Evolutionary conservation across 2,797 vertebrate species (phyloP).

Genomic region (Todus mexicanus): DNA sequence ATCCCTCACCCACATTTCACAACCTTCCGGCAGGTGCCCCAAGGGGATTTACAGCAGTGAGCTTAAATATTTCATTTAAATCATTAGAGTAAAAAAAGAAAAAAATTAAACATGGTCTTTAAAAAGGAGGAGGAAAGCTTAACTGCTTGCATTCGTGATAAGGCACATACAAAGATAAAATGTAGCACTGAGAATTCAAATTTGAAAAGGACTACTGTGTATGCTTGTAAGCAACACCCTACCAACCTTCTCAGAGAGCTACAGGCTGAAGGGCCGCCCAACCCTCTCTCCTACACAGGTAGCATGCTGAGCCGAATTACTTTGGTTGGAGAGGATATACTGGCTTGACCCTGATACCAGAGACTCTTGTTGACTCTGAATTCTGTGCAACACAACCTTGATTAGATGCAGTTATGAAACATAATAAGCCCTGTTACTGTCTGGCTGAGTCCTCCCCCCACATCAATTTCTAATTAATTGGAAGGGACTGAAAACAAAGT

Average conservation of each 20-base stretch:
- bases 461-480: not conserved
- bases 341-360: not conserved
- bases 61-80: conserved; percentile 55
- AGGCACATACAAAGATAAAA: not conserved
- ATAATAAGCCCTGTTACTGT: not conserved
- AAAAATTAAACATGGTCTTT: conserved; percentile 31
- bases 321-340: not conserved
- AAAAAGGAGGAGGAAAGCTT: not conserved
- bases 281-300: not conserved
- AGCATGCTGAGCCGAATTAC: not conserved
- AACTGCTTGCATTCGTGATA: not conserved
- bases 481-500: not conserved
- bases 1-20: conserved; percentile 7
- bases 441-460: not conserved
- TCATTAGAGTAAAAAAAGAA: conserved; percentile 33
- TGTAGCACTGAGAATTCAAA: not conserved
- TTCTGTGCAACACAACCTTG: not conserved
- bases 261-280: not conserved
- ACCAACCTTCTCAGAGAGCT: not conserved
- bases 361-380: conserved; percentile 13
- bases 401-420: conserved; percentile 27
- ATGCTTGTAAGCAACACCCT: not conserved
- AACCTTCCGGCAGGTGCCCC: conserved; percentile 37
- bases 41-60: not conserved
- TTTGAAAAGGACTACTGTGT: not conserved